phyloP scores from a whole-genome alignment of 1,140 invertebrate species.

The Oryzaephilus surinamensis region DNA sequence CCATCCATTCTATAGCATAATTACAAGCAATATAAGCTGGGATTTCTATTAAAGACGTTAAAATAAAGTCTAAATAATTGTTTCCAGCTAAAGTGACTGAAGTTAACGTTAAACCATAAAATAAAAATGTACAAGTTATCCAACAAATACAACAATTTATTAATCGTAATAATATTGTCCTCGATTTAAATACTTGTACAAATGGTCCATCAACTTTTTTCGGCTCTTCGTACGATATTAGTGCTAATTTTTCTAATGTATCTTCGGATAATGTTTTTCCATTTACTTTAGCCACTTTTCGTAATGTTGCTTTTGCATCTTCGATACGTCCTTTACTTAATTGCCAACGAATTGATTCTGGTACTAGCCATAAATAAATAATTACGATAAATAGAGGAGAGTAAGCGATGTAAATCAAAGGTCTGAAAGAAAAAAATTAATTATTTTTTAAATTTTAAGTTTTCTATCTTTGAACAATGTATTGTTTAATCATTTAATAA shows the following conservation, averaged over 20 bases:
- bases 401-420: slow-evolving; percentile 38
- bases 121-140: slow-evolving; percentile 57
- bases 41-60: slow-evolving; percentile 56
- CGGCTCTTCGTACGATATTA: neutral
- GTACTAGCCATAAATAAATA: slow-evolving; percentile 30
- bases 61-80: slow-evolving; percentile 55
- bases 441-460: too few relatives aligned
- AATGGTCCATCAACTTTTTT: slow-evolving; percentile 34
- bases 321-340: slow-evolving; percentile 34
- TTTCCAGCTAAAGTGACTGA: slow-evolving; percentile 61
- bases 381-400: slow-evolving; percentile 15
- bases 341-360: slow-evolving; percentile 41
- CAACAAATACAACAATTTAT: slow-evolving; percentile 53
- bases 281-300: slow-evolving; percentile 44
- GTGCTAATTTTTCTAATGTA: slow-evolving; percentile 32
- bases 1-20: slow-evolving; percentile 48
- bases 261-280: slow-evolving; percentile 44
- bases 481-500: too few relatives aligned
- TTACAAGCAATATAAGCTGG: slow-evolving; percentile 55
- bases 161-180: slow-evolving; percentile 47
- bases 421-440: slow-evolving; percentile 14
- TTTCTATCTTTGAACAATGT: too few relatives aligned
- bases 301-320: slow-evolving; percentile 35
- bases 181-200: slow-evolving; percentile 40
- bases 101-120: slow-evolving; percentile 70